Base-by-base conservation (phyloP, 1,140 invertebrate genomes). In the Scaptomyza montana region DNA sequence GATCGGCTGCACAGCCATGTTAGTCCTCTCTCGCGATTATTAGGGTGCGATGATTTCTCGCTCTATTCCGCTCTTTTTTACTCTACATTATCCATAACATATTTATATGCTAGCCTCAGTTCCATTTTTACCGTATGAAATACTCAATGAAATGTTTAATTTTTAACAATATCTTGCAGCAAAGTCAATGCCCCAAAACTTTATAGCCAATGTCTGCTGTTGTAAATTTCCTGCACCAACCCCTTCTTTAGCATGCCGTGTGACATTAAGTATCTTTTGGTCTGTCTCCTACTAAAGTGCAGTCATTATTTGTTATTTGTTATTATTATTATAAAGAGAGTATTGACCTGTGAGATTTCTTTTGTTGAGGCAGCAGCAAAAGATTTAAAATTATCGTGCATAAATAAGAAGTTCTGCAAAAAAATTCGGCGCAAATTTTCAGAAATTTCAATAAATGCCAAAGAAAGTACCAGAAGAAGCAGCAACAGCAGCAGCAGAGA, bases 341-440 rank as follows among this genome's bases (percentile, higher is more conserved):
- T 74, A 71, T 84, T 82, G 79, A 82, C 79, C 79, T 46, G 3
- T 1, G 41, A 61, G 72, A 70, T 63, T 74, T 79, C 75, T 78
- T 78, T 78, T 78, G 68, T 78, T 39, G 49, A 6, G 9, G 2
- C 51, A 16, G 43, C 51, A 62, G 21, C 33, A 33, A 5, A 33
- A 33, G 3, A 70, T 60, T 69, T 21, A 84, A 64, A 53, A 71
- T 74, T 74, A 77, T 77, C 36, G 63, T 54, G 54, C 62, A 85
- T 77, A 79, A 85, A 82, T 79, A 72, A 61, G 41, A 69, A 50
- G 54, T 74, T 70, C 50, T 71, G 3, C 36, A 53, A 63, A 54
- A 78, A 54, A 78, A 74, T 81, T 77, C 70, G 53, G 19, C 45
- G 68, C 71, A 77, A 81, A 66, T 6, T 77, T 65, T 72, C 65